phyloP scores from a whole-genome alignment of 2,113 vertebrate genomes.

The Ochotona curzoniae region DNA sequence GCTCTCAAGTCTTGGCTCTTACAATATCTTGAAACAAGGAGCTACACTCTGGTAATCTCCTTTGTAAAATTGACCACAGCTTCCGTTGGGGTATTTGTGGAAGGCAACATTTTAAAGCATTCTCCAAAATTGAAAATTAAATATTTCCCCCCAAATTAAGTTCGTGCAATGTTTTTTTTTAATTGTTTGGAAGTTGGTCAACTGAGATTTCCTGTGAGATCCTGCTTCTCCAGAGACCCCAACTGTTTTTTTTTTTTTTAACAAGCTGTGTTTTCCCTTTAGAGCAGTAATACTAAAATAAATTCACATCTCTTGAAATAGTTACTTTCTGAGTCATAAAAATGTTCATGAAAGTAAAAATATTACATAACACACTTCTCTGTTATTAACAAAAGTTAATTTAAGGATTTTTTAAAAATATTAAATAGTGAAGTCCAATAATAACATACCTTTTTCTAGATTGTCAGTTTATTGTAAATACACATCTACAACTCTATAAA shows the following conservation, averaged over 20 bases:
- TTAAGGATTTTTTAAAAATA: neutral
- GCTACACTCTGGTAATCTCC: neutral
- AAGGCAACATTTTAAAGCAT: neutral
- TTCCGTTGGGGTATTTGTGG: constrained; percentile 49
- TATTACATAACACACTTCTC: neutral
- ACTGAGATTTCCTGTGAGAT: constrained; percentile 79
- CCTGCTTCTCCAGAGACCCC: constrained; percentile 77
- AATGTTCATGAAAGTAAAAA: constrained; percentile 35
- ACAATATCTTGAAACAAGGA: neutral
- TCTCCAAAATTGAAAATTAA: constrained; percentile 53
- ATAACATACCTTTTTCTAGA: neutral
- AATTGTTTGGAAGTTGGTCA: constrained; percentile 62
- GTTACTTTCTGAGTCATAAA: constrained; percentile 46
- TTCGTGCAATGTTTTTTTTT: constrained; percentile 70
- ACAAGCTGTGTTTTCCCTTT: constrained; percentile 70
- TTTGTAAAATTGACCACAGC: neutral
- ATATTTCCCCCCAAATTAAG: constrained; percentile 50
- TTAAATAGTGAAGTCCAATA: neutral
- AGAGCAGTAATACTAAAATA: constrained; percentile 62
- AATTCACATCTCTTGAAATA: constrained; percentile 54
- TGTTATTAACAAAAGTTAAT: neutral
- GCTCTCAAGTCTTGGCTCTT: neutral
- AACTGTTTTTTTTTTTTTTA: constrained; percentile 83
- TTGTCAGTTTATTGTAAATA: neutral
- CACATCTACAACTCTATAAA: neutral